Conservation (phyloP, 2,113 vertebrate species). For the Phainopepla nitens region DNA sequence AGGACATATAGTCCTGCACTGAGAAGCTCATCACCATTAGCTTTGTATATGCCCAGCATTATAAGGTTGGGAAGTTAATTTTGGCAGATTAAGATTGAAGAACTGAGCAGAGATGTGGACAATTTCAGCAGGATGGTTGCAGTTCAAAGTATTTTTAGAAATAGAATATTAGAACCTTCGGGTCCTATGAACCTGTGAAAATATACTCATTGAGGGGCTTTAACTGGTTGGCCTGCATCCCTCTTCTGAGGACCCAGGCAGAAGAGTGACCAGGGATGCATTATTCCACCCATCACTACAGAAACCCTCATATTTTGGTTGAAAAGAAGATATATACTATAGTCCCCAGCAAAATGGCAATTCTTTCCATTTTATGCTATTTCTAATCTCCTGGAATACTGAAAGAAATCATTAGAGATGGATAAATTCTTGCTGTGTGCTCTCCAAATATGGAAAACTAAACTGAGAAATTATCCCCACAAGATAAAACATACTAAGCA, state of each 20-base stretch:
- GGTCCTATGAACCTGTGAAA: background rate
- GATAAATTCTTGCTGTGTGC: background rate
- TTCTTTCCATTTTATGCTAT: constrained; percentile 21
- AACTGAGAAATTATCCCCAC: background rate
- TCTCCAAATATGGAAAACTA: background rate
- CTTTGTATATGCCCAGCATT: background rate
- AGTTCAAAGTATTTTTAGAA: background rate
- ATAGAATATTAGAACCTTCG: background rate
- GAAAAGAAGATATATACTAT: background rate
- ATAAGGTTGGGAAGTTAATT: background rate
- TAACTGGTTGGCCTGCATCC: background rate
- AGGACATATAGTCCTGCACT: background rate
- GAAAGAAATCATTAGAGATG: constrained; percentile 30
- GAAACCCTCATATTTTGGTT: background rate
- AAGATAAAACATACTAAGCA: background rate
- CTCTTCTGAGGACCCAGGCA: background rate
- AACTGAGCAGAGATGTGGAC: background rate
- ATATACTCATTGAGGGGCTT: background rate
- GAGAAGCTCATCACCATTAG: background rate
- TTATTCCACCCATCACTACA: background rate
- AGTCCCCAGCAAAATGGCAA: background rate
- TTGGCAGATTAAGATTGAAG: background rate
- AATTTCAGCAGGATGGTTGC: background rate
- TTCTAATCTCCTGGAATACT: constrained; percentile 36
- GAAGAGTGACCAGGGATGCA: background rate